Percentiles rank a stretch among this genome's conserved stretches.
Evolutionary conservation across 2,888 invertebrate species (phyloP).

Genomic region (Octonoba sinensis): DNA sequence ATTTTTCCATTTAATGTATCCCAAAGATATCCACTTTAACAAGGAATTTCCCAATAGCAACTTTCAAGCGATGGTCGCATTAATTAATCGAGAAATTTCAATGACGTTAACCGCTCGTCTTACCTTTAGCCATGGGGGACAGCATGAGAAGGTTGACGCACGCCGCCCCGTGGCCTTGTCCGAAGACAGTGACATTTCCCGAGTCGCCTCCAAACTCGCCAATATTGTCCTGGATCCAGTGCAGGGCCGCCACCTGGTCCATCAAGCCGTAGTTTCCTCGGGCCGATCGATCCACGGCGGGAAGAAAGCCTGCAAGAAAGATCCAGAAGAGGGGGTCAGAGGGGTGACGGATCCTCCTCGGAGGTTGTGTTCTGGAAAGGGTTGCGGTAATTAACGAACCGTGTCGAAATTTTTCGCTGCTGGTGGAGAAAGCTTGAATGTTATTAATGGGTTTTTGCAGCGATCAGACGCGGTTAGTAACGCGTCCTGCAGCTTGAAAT

Average conservation of each 20-base stretch:
- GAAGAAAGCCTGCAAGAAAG: slow-evolving; percentile 65
- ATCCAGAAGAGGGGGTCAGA: not conserved
- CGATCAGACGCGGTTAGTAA: no score
- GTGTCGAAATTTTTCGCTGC: no score
- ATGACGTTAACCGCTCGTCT: slow-evolving; percentile 65
- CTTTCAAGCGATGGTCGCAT: no score
- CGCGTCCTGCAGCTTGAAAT: no score
- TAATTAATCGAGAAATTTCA: no score
- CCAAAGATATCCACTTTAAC: no score
- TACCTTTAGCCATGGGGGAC: slow-evolving; percentile 94
- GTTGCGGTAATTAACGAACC: no score
- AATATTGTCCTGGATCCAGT: slow-evolving; percentile 97
- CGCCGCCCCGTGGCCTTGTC: slow-evolving; percentile 96
- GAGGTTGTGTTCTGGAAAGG: no score
- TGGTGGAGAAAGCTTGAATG: no score
- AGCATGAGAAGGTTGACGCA: slow-evolving; percentile 98
- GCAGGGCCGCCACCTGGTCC: slow-evolving; percentile 96
- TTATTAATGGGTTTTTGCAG: no score
- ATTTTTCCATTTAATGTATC: no score
- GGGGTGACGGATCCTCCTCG: not conserved
- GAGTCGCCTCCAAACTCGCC: slow-evolving; percentile 95
- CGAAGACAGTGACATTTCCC: slow-evolving; percentile 90
- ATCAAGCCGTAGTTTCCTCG: slow-evolving; percentile 91
- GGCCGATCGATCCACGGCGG: slow-evolving; percentile 65
- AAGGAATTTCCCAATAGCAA: no score